A percentile compares a stretch with the other conserved stretches of the same genome.
Evolutionary conservation across 1,140 invertebrate genomes (phyloP).

Genomic region (Pararge aegeria): DNA sequence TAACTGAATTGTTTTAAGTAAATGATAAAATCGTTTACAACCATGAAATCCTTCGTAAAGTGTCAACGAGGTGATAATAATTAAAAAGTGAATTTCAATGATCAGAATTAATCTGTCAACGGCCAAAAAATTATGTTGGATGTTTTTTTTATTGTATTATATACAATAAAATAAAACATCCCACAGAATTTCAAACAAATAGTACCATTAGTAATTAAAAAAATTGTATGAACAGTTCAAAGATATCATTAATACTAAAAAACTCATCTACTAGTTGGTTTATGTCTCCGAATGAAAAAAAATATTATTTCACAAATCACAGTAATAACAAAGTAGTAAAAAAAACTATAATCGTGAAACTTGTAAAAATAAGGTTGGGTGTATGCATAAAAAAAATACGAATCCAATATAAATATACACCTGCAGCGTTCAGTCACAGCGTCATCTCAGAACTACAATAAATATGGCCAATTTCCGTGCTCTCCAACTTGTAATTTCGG

Average conservation of each 20-base stretch:
- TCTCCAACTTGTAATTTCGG: slow-evolving; percentile 31
- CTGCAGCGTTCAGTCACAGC: slow-evolving; percentile 6
- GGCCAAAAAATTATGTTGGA: neutral
- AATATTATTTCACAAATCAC: no score
- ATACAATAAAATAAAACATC: neutral
- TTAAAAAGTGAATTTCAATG: neutral
- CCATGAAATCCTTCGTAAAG: neutral
- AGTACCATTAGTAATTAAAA: no score
- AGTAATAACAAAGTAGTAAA: neutral
- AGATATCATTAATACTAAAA: no score
- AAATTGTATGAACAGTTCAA: no score
- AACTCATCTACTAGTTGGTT: no score
- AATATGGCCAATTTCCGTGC: slow-evolving; percentile 21
- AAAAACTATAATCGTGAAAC: neutral
- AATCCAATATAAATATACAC: neutral
- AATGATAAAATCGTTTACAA: slow-evolving; percentile 7
- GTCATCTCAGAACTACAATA: slow-evolving; percentile 4
- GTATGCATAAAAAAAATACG: neutral
- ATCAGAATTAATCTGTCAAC: neutral
- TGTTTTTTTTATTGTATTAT: slow-evolving; percentile 7
- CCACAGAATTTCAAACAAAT: no score
- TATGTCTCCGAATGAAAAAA: no score
- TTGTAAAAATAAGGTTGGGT: no score
- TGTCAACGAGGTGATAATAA: slow-evolving; percentile 1
- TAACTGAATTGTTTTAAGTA: slow-evolving; percentile 13